A percentile compares a stretch with the other conserved stretches of the same genome.
Evolutionary conservation across 2,797 vertebrate genomes (phyloP).

Genomic region (Eidolon dupreanum): DNA sequence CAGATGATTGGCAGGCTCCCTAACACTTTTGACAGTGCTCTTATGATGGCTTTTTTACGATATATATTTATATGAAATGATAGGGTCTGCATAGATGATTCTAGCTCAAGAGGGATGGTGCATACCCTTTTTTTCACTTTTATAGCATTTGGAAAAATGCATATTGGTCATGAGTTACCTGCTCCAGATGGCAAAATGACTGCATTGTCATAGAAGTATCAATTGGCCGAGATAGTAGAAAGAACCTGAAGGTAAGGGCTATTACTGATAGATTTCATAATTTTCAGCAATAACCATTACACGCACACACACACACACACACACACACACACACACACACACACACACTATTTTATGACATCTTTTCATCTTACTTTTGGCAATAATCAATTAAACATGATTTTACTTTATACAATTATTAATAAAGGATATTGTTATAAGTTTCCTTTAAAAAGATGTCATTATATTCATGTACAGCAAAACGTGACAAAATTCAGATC

Average conservation of each 20-base stretch:
- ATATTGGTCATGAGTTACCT: neutral
- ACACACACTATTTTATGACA: neutral
- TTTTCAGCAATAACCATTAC: neutral
- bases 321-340: neutral
- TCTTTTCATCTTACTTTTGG: neutral
- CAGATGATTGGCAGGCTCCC: neutral
- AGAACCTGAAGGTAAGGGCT: neutral
- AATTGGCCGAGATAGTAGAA: neutral
- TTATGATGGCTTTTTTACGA: neutral
- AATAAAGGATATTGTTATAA: neutral
- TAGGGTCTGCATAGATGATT: neutral
- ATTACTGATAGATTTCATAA: neutral
- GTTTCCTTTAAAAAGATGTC: neutral
- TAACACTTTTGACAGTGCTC: neutral
- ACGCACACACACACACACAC: rapidly evolving
- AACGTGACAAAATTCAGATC: neutral
- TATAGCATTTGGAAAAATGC: neutral
- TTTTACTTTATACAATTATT: neutral
- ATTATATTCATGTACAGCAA: neutral
- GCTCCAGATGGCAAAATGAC: neutral
- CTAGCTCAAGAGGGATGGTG: neutral
- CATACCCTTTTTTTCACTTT: neutral
- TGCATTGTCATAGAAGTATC: neutral
- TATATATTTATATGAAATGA: neutral
- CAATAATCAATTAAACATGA: neutral